Evolutionary conservation across 2,797 vertebrate species (phyloP), one percentile per base, ranked within the genome.

Genomic region (Neosilurus hyrtlii): DNA sequence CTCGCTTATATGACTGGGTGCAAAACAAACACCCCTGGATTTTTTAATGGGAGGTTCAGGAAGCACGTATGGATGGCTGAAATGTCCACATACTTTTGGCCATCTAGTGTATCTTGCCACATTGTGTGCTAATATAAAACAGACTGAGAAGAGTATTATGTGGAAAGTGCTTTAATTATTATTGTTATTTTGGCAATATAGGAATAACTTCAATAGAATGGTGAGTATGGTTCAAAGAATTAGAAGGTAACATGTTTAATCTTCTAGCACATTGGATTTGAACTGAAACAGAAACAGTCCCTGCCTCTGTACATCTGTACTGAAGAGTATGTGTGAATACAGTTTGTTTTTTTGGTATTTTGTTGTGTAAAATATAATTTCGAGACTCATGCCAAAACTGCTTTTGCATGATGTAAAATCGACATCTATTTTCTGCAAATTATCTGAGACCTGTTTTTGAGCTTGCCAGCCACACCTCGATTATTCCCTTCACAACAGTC

Each of bases 401-500:
- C 22, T 18, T 79, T 79, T 52, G 43, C 76, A 79, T 57, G 26
- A 78, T 24, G 16, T 30, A 65, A 65, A 79, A 79, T 52, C n/a
- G 1, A 30, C 62, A 65, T 79, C 76, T 79, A 79, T 65, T 66
- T 79, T 52, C 76, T 79, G 62, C 76, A 52, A 66, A 66, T 79
- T 75, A 26, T 57, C 15, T 11, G 22, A 59, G 68, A 52, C 37
- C 62, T 67, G 62, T 56, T 84, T 84, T 71, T 66, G 51, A 59
- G 70, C 70, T 74, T 18, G 62, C 56, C 11, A 16, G 77, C 24
- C 52, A 59, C 62, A 18, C 71, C 70, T 84, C 72, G 62, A 80
- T 73, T 74, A 74, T 80, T 80, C 78, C 70, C 20, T 61, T 80
- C 78, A 75, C 73, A 80, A 75, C 78, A 80, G 75, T 57, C 70